Conservation (phyloP, 1,140 invertebrate species). For the Leucophenga varia region DNA sequence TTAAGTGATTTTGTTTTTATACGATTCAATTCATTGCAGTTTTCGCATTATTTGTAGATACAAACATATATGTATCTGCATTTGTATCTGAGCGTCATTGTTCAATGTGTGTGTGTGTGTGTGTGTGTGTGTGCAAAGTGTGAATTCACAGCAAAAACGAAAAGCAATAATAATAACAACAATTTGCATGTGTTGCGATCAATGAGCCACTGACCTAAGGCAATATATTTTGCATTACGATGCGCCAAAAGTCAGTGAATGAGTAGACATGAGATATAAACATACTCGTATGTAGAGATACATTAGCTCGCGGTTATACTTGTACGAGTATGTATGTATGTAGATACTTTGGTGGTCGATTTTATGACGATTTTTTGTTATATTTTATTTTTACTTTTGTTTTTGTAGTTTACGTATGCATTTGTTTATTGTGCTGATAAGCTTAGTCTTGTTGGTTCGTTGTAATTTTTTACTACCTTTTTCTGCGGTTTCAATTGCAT, state of each 20-base stretch:
- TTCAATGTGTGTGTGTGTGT: no score
- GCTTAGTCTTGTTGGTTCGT: no score
- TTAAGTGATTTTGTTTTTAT: no score
- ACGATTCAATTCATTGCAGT: slow-evolving; percentile 48
- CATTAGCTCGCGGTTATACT: slow-evolving; percentile 5
- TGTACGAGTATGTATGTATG: slow-evolving; percentile 22
- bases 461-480: no score
- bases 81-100: no score
- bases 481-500: slow-evolving; percentile 43
- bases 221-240: slow-evolving; percentile 52
- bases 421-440: no score
- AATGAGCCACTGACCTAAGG: slow-evolving; percentile 55
- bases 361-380: slow-evolving; percentile 39
- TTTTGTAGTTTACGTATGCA: no score
- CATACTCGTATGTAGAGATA: background rate
- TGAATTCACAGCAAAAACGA: slow-evolving; percentile 35
- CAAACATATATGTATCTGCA: slow-evolving; percentile 11
- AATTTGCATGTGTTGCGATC: slow-evolving; percentile 51
- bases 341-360: slow-evolving; percentile 12
- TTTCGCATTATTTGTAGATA: slow-evolving; percentile 44
- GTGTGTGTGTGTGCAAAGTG: slow-evolving; percentile 45
- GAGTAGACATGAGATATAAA: background rate
- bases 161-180: slow-evolving; percentile 34
- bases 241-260: background rate
- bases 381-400: slow-evolving; percentile 25